Evolutionary conservation across 2,113 vertebrate genomes (phyloP).

Genomic region (Puntigrus tetrazona): DNA sequence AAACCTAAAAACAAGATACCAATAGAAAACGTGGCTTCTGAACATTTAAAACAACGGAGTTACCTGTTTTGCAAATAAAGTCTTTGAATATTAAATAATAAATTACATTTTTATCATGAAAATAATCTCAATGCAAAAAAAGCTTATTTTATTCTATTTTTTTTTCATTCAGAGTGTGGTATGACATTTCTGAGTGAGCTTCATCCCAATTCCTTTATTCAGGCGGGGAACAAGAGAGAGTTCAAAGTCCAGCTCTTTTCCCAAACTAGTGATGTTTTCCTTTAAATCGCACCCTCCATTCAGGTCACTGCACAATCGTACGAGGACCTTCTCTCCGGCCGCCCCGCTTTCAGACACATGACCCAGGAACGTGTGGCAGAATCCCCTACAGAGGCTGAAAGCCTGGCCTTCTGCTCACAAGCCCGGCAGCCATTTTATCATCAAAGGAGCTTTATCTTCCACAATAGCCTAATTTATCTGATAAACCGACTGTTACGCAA

Average conservation of each 20-base stretch:
- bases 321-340: conserved; percentile 8
- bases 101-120: neutral
- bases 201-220: neutral
- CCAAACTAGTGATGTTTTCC: neutral
- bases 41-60: too few relatives aligned
- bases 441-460: conserved; percentile 22
- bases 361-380: conserved; percentile 23
- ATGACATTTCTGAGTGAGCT: neutral
- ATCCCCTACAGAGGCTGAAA: conserved; percentile 34
- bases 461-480: conserved; percentile 20
- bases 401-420: conserved; percentile 34
- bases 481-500: neutral
- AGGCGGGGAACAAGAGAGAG: neutral
- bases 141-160: neutral
- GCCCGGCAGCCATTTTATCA: conserved; percentile 22
- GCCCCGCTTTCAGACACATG: conserved; percentile 19
- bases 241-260: neutral
- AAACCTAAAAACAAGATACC: too few relatives aligned
- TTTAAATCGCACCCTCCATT: conserved; percentile 14
- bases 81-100: neutral
- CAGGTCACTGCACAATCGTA: conserved; percentile 30
- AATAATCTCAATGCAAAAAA: neutral
- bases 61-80: too few relatives aligned
- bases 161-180: neutral
- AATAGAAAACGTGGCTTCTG: too few relatives aligned